Percentiles rank a stretch among this genome's conserved stretches.
Conservation (phyloP, 2,797 vertebrate genomes). For the Balearica regulorum region DNA sequence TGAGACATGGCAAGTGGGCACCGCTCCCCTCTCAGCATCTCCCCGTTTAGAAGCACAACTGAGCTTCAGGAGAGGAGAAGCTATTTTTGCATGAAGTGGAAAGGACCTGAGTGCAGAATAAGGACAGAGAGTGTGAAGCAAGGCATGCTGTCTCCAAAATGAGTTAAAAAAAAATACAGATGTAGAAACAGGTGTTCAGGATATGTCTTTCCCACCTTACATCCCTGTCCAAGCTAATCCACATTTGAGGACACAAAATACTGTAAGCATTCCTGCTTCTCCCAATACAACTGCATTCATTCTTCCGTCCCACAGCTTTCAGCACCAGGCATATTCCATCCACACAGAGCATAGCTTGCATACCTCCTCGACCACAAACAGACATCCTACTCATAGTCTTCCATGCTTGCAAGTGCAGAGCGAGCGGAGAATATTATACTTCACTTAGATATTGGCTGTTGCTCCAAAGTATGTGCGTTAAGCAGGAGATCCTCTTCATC, state of each 20-base stretch:
- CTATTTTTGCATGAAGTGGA: neutral
- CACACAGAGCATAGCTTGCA: constrained; percentile 64
- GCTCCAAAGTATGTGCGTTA: neutral
- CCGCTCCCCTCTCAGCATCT: neutral
- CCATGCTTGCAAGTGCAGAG: constrained; percentile 21
- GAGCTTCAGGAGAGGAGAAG: neutral
- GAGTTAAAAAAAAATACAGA: neutral
- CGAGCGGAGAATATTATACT: neutral
- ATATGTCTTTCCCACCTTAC: constrained; percentile 61
- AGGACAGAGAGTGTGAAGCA: neutral
- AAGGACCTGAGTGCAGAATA: neutral
- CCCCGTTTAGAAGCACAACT: neutral
- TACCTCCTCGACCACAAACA: constrained; percentile 59
- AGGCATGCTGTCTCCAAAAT: neutral
- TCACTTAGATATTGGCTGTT: constrained; percentile 30
- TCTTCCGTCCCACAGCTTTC: constrained; percentile 66
- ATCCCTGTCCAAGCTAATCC: constrained; percentile 66
- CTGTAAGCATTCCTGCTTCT: constrained; percentile 55
- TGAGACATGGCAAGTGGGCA: neutral
- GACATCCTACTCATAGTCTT: constrained; percentile 52
- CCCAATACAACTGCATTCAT: constrained; percentile 54
- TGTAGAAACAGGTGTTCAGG: constrained; percentile 71
- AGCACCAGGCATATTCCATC: constrained; percentile 62
- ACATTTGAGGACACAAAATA: constrained; percentile 43
- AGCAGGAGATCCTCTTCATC: constrained; percentile 21